These are phyloP conservation scores for Adelphocoris suturalis DNA, from an alignment of 2,888 invertebrate species.

Conservation along the genomic window DNA sequence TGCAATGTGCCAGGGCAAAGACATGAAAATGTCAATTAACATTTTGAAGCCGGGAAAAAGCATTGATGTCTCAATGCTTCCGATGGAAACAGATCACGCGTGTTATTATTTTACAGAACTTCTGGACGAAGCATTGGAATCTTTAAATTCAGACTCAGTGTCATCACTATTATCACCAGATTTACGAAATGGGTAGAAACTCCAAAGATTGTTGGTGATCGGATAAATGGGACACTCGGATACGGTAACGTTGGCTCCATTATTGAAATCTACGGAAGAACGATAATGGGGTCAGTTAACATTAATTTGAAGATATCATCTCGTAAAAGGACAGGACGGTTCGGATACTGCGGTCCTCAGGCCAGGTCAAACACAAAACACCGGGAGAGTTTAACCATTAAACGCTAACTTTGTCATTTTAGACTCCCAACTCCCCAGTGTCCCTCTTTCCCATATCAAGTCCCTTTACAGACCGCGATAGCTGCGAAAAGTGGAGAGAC, in stretches of 20 bases:
- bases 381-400: constrained; percentile 30
- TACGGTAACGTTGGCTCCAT: background rate
- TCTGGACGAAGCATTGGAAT: too few species aligned
- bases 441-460: background rate
- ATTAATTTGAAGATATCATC: constrained; percentile 8
- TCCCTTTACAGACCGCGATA: constrained; percentile 46
- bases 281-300: background rate
- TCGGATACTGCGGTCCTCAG: background rate
- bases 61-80: too few species aligned
- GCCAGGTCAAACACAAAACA: constrained; percentile 20
- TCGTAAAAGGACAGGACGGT: background rate
- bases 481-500: background rate
- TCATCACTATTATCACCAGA: too few species aligned
- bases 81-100: too few species aligned
- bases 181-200: too few species aligned
- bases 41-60: too few species aligned
- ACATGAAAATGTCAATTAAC: too few species aligned
- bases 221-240: too few species aligned
- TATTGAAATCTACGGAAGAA: constrained; percentile 19
- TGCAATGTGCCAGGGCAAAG: too few species aligned
- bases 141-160: too few species aligned
- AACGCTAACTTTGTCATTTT: constrained; percentile 30
- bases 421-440: background rate
- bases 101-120: too few species aligned
- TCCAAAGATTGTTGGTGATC: too few species aligned